phyloP scores from a whole-genome alignment of 2,888 invertebrate genomes.

The Gortyna flavago region DNA sequence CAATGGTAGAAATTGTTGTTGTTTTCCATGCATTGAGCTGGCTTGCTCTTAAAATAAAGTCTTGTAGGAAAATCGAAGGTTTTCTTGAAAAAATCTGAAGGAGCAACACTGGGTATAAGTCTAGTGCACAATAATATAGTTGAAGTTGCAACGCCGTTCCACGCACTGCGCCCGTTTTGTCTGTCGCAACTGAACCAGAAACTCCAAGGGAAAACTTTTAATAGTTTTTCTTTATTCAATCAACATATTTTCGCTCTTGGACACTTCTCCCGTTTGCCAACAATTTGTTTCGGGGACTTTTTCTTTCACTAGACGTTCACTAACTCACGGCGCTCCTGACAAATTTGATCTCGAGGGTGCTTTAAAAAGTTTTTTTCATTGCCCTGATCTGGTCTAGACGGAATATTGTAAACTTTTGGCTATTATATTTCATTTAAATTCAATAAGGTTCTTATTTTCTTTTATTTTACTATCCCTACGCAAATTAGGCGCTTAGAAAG shows the following conservation, averaged over 20 bases:
- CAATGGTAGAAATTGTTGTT: neutral
- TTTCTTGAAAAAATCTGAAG: conserved; percentile 14
- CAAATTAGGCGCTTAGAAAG: conserved; percentile 2
- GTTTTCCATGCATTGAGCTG: neutral
- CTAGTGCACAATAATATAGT: conserved; percentile 56
- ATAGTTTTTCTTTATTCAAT: conserved; percentile 90
- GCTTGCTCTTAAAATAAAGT: neutral
- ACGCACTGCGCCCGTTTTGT: conserved; percentile 81
- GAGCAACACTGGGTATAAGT: conserved; percentile 35
- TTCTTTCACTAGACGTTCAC: conserved; percentile 77
- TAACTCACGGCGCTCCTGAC: conserved; percentile 80
- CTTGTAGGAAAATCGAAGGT: neutral
- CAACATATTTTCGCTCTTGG: conserved; percentile 89
- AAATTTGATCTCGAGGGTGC: conserved; percentile 85
- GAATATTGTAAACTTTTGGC: conserved; percentile 72
- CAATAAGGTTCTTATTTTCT: conserved; percentile 28
- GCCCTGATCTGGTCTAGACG: conserved; percentile 81
- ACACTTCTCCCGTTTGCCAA: conserved; percentile 88
- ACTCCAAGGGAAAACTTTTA: conserved; percentile 85
- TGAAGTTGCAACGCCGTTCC: conserved; percentile 68
- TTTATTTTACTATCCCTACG: conserved; percentile 8
- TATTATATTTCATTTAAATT: conserved; percentile 41
- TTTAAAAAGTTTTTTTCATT: conserved; percentile 78
- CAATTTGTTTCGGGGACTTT: conserved; percentile 87
- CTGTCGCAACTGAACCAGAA: conserved; percentile 82